phyloP scores from a whole-genome alignment of 2,113 vertebrate genomes.

The Natator depressus region DNA sequence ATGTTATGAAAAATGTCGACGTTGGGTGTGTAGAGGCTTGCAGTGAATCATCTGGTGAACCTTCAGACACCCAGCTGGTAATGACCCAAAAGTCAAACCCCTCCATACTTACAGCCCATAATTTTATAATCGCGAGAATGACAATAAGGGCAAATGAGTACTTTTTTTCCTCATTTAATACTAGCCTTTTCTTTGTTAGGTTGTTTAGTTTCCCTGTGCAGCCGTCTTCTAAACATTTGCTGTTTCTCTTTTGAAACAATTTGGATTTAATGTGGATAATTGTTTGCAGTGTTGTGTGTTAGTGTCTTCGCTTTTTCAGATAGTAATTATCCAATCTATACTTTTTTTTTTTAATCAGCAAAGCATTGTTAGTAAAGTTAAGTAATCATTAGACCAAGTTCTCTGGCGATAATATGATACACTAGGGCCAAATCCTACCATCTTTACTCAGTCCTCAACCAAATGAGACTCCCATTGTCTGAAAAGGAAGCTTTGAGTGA shows the following conservation, averaged over 20 bases:
- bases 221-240: constrained; percentile 66
- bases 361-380: constrained; percentile 40
- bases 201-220: constrained; percentile 66
- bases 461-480: neutral
- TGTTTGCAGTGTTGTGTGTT: neutral
- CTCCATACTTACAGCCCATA: constrained; percentile 26
- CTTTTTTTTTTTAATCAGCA: constrained; percentile 52
- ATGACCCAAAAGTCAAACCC: neutral
- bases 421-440: neutral
- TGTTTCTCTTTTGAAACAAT: constrained; percentile 61
- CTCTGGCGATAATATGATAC: neutral
- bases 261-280: constrained; percentile 67
- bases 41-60: constrained; percentile 26
- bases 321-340: constrained; percentile 67
- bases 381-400: constrained; percentile 19
- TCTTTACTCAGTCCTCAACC: neutral
- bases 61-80: constrained; percentile 7
- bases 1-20: constrained; percentile 3
- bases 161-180: constrained; percentile 46
- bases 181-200: constrained; percentile 45
- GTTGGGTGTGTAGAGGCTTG: constrained; percentile 29
- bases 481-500: neutral
- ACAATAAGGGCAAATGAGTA: constrained; percentile 30
- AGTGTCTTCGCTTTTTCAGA: constrained; percentile 50
- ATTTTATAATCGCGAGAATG: constrained; percentile 16